A percentile compares a stretch with the other conserved stretches of the same genome.
Evolutionary conservation across 2,888 invertebrate genomes (phyloP).

Genomic region (Lordiphosa andalusiaca): DNA sequence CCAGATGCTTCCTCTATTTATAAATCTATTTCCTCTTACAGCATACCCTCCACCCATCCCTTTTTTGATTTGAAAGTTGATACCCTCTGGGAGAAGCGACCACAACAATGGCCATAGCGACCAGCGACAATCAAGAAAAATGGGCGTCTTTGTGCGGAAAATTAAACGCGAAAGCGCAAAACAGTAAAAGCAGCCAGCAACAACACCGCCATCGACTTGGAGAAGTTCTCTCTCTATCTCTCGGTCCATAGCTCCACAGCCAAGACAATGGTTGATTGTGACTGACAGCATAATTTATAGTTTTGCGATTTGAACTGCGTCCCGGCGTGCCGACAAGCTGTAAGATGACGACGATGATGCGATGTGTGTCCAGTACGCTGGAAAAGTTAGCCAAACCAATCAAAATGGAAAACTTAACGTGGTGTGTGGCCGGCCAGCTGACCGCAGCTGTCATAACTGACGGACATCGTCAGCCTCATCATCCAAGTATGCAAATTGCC

Average conservation of each 20-base stretch:
- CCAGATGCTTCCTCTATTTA: too few species aligned
- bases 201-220: too few species aligned
- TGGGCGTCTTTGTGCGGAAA: constrained; percentile 41
- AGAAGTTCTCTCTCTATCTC: background rate
- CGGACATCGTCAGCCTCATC: constrained; percentile 16
- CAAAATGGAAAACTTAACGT: constrained; percentile 48
- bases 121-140: constrained; percentile 31
- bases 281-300: constrained; percentile 63
- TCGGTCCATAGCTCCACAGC: background rate
- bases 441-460: constrained; percentile 55
- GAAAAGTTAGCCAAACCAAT: constrained; percentile 43
- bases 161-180: constrained; percentile 34
- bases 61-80: background rate
- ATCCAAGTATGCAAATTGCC: background rate
- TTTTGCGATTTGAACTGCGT: constrained; percentile 36
- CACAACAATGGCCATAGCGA: background rate
- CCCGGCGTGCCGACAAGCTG: constrained; percentile 28
- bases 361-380: constrained; percentile 22
- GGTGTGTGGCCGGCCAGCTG: constrained; percentile 44
- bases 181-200: background rate
- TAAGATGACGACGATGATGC: background rate
- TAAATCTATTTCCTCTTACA: too few species aligned
- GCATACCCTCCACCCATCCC: too few species aligned
- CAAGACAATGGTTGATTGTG: constrained; percentile 54
- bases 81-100: constrained; percentile 16